These are phyloP conservation scores for Xyrauchen texanus DNA, from an alignment of 2,113 vertebrate species.

Conservation along the genomic window DNA sequence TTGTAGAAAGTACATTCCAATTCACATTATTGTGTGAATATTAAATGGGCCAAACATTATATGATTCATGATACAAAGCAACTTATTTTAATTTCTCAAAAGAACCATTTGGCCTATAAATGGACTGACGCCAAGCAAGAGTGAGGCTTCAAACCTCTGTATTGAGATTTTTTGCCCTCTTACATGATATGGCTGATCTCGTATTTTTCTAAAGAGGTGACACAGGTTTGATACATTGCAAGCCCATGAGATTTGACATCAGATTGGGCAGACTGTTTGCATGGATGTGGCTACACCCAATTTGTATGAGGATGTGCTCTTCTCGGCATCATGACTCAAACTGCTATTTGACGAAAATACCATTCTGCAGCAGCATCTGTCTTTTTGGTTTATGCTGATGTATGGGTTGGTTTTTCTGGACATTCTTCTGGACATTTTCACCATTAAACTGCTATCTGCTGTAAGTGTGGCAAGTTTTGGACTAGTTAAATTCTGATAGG, in stretches of 20 bases:
- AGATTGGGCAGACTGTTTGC: slow-evolving; percentile 38
- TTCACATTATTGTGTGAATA: no score
- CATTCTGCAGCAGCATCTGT: slow-evolving; percentile 6
- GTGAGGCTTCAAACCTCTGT: slow-evolving; percentile 35
- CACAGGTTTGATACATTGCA: slow-evolving; percentile 50
- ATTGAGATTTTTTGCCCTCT: slow-evolving; percentile 51
- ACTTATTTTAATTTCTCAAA: slow-evolving; percentile 32
- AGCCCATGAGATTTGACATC: slow-evolving; percentile 40
- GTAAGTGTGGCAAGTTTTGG: not conserved
- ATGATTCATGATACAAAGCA: slow-evolving; percentile 18
- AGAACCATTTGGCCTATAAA: slow-evolving; percentile 29
- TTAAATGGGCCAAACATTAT: not conserved
- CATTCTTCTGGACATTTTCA: slow-evolving; percentile 6
- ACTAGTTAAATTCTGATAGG: not conserved
- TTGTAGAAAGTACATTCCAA: not conserved
- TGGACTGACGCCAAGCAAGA: slow-evolving; percentile 13
- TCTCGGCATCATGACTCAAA: not conserved
- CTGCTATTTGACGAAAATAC: not conserved
- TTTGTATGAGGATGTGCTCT: slow-evolving; percentile 19
- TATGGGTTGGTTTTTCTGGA: not conserved
- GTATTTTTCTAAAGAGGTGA: slow-evolving; percentile 18
- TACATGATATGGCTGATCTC: slow-evolving; percentile 14
- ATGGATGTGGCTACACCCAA: slow-evolving; percentile 18
- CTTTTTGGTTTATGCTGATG: slow-evolving; percentile 21
- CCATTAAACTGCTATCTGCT: slow-evolving; percentile 8